phyloP scores from a whole-genome alignment of 2,888 invertebrate genomes.

The Nymphalis urticae region DNA sequence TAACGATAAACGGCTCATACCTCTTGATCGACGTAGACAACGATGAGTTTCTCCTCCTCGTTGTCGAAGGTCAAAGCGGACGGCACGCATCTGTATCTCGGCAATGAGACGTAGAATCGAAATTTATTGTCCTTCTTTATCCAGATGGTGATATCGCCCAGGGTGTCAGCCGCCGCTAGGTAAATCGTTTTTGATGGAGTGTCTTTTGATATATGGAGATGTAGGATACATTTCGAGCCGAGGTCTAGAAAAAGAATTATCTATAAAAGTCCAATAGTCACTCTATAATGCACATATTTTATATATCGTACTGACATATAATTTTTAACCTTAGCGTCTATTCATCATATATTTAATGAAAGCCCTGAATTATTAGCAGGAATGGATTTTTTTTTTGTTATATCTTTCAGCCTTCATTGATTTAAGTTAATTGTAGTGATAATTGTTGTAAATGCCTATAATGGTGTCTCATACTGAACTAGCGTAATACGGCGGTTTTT shows the following conservation, averaged over 20 bases:
- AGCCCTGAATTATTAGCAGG: too few relatives aligned
- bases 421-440: too few relatives aligned
- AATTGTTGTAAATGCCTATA: too few relatives aligned
- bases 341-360: too few relatives aligned
- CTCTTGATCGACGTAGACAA: constrained; percentile 90
- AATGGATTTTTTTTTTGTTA: too few relatives aligned
- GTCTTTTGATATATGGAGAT: constrained; percentile 56
- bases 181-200: constrained; percentile 62
- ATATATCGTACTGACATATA: too few relatives aligned
- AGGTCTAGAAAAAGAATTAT: constrained; percentile 66
- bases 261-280: too few relatives aligned
- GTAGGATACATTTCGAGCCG: constrained; percentile 78
- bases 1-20: constrained; percentile 58
- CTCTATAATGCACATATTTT: too few relatives aligned
- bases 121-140: constrained; percentile 57
- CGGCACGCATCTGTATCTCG: constrained; percentile 85
- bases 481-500: too few relatives aligned
- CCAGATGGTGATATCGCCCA: constrained; percentile 86
- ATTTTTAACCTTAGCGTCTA: too few relatives aligned
- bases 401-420: too few relatives aligned
- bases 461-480: too few relatives aligned
- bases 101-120: constrained; percentile 81
- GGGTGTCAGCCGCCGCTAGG: constrained; percentile 85
- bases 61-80: constrained; percentile 87
- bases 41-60: constrained; percentile 81